A percentile compares a stretch with the other conserved stretches of the same genome.
These are phyloP conservation scores for Lutraria lutraria DNA, from an alignment of 2,888 invertebrate genomes.

Conservation along the genomic window DNA sequence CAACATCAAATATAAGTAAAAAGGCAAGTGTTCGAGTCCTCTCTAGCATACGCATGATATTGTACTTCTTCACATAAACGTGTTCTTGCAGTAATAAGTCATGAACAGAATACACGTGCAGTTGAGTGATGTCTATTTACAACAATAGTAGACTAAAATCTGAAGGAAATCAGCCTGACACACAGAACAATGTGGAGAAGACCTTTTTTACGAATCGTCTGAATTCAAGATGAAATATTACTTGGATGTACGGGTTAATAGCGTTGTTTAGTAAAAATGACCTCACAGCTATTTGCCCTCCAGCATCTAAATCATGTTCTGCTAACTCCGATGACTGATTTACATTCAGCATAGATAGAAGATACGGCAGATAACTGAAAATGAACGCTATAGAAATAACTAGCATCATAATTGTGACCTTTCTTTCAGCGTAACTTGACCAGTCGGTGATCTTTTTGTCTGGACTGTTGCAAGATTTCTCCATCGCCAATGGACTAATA, in stretches of 20 bases:
- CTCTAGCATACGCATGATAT: too few species aligned
- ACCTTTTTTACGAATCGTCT: constrained; percentile 10
- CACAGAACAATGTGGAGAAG: background rate
- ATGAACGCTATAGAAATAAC: constrained; percentile 21
- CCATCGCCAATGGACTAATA: background rate
- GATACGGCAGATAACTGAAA: constrained; percentile 41
- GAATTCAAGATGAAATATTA: constrained; percentile 29
- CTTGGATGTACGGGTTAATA: constrained; percentile 41
- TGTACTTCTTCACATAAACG: too few species aligned
- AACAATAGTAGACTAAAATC: too few species aligned
- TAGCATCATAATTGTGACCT: constrained; percentile 35
- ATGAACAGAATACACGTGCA: too few species aligned
- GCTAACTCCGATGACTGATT: background rate
- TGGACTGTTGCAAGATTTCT: background rate
- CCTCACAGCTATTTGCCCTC: constrained; percentile 36
- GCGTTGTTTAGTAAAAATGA: constrained; percentile 37
- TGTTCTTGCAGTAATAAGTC: too few species aligned
- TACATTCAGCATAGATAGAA: constrained; percentile 19
- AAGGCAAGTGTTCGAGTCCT: too few species aligned
- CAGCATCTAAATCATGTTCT: constrained; percentile 24
- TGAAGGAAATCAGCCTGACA: background rate
- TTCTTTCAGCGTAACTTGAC: background rate
- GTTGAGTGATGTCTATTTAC: too few species aligned
- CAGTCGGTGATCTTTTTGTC: background rate
- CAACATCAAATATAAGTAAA: too few species aligned